Evolutionary conservation across 1,140 invertebrate species (phyloP).

Genomic region (Bursaphelenchus mucronatus): DNA sequence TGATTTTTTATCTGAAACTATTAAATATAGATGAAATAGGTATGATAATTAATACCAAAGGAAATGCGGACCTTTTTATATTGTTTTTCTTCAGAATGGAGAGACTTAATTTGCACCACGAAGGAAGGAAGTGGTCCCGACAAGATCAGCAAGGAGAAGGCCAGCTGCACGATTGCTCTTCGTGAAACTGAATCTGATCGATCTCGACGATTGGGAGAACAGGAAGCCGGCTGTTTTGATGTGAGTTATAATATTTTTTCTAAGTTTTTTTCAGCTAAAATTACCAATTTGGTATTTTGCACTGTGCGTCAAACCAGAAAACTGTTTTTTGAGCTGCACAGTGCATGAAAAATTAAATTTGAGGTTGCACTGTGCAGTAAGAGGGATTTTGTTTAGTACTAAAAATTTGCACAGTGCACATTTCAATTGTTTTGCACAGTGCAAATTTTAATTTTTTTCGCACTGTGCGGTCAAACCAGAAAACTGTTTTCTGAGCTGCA

Average conservation of each 20-base stretch:
- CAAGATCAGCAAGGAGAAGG: conserved; percentile 41
- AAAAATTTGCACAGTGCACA: no score
- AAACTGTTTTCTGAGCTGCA: no score
- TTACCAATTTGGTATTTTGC: background rate
- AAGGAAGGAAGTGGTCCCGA: conserved; percentile 30
- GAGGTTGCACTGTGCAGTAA: no score
- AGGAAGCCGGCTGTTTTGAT: conserved; percentile 46
- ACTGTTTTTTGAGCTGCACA: no score
- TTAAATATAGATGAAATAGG: no score
- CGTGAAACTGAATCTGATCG: conserved; percentile 44
- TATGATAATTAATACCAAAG: no score
- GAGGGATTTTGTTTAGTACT: no score
- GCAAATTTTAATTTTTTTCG: no score
- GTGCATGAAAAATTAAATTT: no score
- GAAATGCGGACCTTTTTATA: background rate
- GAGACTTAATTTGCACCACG: conserved; percentile 43
- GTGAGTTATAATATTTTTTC: conserved; percentile 20
- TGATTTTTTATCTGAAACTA: no score
- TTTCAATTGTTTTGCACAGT: no score
- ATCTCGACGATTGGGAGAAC: conserved; percentile 27
- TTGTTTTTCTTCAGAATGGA: conserved; percentile 46
- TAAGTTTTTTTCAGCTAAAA: background rate
- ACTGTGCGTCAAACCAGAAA: conserved; percentile 8
- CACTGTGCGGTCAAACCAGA: no score
- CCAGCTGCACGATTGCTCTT: conserved; percentile 44